Base-by-base conservation (phyloP, 2,888 invertebrate genomes). In the Thera britannica region DNA sequence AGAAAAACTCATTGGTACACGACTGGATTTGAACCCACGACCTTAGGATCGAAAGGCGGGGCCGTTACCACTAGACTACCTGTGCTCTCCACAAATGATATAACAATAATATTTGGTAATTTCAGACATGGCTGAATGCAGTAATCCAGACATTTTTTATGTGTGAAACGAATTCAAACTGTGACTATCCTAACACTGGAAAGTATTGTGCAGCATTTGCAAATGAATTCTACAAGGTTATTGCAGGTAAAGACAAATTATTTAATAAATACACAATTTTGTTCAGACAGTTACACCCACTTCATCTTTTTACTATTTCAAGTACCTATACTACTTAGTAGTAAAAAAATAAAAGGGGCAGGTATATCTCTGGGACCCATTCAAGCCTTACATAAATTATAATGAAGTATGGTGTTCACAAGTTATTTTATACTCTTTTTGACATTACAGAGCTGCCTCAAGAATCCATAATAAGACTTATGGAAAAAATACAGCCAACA, bases 101-200 rank as follows among this genome's bases (percentile, higher is more conserved):
- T 23, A 23, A 23, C 1, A 23, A 23, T 23, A 44, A 23, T 23
- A 44, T 44, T 23, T 41, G 7, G 35, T 56, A 34, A 52, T 89
- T 84, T 70, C 86, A 93, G 93, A 77, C 75, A 23, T 92, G 91
- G 92, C 73, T 93, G 6, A 92, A 92, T 73, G 74, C 83, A 38
- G 82, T 90, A 58, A 79, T 90, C 36, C 88, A 93, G 75, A 88
- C 85, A 58, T 87, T 88, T 75, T 93, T 92, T 67, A 80, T 87
- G 7, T 89, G 86, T 73, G 90, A 90, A 72, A 81, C 76, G 12
- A 83, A 87, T 65, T 88, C 89, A 41, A 87, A 85, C 66, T 81
- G 74, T 71, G 86, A 92, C 72, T 93, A 89, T 74, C 91, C 93
- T 44, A 89, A 88, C 67, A 83, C 77, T 49, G 87, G 84, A 36